Conservation (phyloP, 1,140 invertebrate species). For the Cyclina sinensis region DNA sequence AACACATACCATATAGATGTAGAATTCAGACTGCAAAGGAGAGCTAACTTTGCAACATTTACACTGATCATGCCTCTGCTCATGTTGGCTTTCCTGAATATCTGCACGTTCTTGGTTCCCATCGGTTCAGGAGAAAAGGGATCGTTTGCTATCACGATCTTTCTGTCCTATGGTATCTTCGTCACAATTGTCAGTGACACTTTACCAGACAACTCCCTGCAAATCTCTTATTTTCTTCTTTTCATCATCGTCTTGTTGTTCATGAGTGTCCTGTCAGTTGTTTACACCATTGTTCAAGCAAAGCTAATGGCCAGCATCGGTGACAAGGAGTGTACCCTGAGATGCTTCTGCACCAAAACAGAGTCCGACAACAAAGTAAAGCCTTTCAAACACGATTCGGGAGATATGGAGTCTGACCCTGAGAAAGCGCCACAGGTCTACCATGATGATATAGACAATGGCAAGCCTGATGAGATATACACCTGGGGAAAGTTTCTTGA, state of each 20-base stretch:
- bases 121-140: slow-evolving; percentile 54
- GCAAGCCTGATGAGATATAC: background rate
- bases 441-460: background rate
- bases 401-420: background rate
- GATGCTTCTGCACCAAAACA: background rate
- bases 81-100: slow-evolving; percentile 47
- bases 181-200: slow-evolving; percentile 33
- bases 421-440: background rate
- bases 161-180: slow-evolving; percentile 56
- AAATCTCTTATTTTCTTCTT: slow-evolving; percentile 44
- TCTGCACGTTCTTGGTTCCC: slow-evolving; percentile 51
- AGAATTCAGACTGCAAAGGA: slow-evolving; percentile 15
- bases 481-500: slow-evolving; percentile 54
- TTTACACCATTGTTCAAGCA: slow-evolving; percentile 44
- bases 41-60: slow-evolving; percentile 33
- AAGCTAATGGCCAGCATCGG: slow-evolving; percentile 13
- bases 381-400: background rate
- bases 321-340: background rate
- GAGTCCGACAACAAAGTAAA: background rate
- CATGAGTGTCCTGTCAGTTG: slow-evolving; percentile 38
- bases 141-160: slow-evolving; percentile 50
- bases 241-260: slow-evolving; percentile 39
- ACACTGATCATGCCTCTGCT: slow-evolving; percentile 44
- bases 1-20: slow-evolving; percentile 18
- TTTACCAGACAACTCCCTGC: slow-evolving; percentile 44